Percentiles rank a stretch among this genome's conserved stretches.
These are phyloP conservation scores for Eristalis pertinax DNA, from an alignment of 2,888 invertebrate genomes.

Conservation along the genomic window DNA sequence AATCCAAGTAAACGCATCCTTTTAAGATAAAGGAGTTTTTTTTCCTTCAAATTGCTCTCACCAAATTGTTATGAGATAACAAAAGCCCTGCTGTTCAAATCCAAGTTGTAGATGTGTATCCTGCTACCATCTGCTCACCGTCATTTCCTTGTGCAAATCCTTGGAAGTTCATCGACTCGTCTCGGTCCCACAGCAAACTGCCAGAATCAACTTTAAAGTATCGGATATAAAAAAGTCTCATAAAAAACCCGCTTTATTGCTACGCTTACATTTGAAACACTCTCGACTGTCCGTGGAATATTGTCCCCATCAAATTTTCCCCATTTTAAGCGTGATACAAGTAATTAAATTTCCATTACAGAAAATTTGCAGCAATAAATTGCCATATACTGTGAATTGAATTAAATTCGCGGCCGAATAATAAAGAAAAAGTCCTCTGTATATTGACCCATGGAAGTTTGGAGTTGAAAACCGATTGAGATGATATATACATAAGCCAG, in stretches of 20 bases:
- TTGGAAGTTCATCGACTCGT: background rate
- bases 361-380: constrained; percentile 53
- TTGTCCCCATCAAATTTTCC: constrained; percentile 12
- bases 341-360: constrained; percentile 62
- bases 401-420: constrained; percentile 25
- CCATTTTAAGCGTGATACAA: constrained; percentile 42
- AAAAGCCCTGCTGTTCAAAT: background rate
- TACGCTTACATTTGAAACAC: background rate
- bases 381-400: constrained; percentile 39
- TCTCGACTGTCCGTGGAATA: background rate
- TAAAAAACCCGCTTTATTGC: constrained; percentile 6
- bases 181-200: background rate
- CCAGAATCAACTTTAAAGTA: constrained; percentile 6
- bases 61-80: background rate
- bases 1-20: no score
- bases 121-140: background rate
- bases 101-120: background rate
- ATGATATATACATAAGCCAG: background rate
- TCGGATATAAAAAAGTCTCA: background rate
- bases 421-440: background rate
- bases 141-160: background rate
- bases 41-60: background rate
- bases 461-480: constrained; percentile 21
- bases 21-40: background rate
- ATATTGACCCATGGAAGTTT: background rate